Evolutionary conservation across 1,140 invertebrate species (phyloP).

Genomic region (Trypoxylus dichotomus): DNA sequence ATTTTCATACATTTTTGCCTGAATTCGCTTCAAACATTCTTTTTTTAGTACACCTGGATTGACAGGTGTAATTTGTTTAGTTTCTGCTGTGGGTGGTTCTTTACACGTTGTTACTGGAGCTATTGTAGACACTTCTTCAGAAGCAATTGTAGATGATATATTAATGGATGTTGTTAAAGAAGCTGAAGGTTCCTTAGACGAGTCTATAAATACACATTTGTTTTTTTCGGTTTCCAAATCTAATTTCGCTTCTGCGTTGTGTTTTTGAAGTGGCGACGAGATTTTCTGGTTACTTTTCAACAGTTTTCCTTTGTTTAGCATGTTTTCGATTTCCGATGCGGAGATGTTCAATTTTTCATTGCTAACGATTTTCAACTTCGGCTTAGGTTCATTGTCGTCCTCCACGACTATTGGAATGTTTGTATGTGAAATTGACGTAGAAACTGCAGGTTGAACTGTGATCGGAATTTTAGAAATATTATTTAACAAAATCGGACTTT

Average conservation of each 20-base stretch:
- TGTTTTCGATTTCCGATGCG: not conserved
- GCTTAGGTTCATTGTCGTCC: not conserved
- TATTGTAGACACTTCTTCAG: not conserved
- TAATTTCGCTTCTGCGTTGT: not conserved
- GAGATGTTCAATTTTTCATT: not conserved
- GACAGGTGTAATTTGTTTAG: not conserved
- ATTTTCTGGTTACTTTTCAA: not conserved
- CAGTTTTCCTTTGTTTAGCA: not conserved
- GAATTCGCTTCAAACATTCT: slow-evolving; percentile 11
- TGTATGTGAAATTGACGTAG: not conserved
- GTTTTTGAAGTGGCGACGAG: not conserved
- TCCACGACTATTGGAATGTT: not conserved
- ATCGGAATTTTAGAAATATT: not conserved
- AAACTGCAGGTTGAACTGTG: not conserved
- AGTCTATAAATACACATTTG: not conserved
- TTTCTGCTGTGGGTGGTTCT: not conserved
- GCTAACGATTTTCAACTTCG: not conserved
- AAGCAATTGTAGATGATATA: not conserved
- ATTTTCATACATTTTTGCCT: slow-evolving; percentile 2
- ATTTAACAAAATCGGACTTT: slow-evolving; percentile 6
- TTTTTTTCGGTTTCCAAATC: not conserved
- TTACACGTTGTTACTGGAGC: not conserved
- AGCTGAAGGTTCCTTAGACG: too few relatives aligned
- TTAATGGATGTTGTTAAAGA: too few relatives aligned
- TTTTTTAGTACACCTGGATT: not conserved